Conservation (phyloP, 1,140 invertebrate species). For the Dreissena polymorpha region DNA sequence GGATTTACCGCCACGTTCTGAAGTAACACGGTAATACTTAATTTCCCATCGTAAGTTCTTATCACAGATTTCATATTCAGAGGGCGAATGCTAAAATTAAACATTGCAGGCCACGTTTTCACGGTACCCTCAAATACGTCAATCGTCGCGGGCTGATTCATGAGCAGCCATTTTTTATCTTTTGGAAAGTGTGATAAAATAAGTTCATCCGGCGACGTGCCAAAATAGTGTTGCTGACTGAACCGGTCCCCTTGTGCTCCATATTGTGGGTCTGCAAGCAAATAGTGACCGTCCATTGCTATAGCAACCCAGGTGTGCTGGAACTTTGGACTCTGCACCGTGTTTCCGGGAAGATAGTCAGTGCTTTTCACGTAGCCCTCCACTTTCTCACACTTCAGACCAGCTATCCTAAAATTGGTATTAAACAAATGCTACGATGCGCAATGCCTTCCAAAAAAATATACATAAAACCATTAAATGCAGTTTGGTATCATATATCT, state of each 20-base stretch:
- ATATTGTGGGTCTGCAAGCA: slow-evolving; percentile 67
- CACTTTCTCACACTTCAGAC: slow-evolving; percentile 70
- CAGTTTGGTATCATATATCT: background rate
- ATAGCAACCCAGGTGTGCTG: slow-evolving; percentile 72
- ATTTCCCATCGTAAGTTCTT: slow-evolving; percentile 69
- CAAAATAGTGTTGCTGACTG: slow-evolving; percentile 71
- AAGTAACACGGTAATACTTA: slow-evolving; percentile 71
- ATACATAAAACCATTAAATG: background rate
- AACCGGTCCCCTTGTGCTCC: slow-evolving; percentile 68
- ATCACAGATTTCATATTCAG: slow-evolving; percentile 72
- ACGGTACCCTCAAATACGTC: slow-evolving; percentile 69
- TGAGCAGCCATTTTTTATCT: slow-evolving; percentile 71
- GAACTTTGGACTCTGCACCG: slow-evolving; percentile 60
- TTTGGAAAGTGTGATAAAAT: slow-evolving; percentile 71
- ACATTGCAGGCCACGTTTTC: slow-evolving; percentile 75
- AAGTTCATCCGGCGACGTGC: slow-evolving; percentile 69
- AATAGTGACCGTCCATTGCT: slow-evolving; percentile 65
- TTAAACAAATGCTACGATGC: slow-evolving; percentile 13
- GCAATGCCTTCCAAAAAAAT: background rate
- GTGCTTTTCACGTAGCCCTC: slow-evolving; percentile 70
- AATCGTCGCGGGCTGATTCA: slow-evolving; percentile 66
- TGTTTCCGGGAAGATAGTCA: slow-evolving; percentile 70
- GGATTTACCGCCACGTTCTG: slow-evolving; percentile 70
- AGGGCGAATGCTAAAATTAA: slow-evolving; percentile 73
- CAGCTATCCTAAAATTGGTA: slow-evolving; percentile 60